These are phyloP conservation scores for Actinernus sp. DNA, from an alignment of 92 coral and sea anemone species.

Conservation along the genomic window DNA sequence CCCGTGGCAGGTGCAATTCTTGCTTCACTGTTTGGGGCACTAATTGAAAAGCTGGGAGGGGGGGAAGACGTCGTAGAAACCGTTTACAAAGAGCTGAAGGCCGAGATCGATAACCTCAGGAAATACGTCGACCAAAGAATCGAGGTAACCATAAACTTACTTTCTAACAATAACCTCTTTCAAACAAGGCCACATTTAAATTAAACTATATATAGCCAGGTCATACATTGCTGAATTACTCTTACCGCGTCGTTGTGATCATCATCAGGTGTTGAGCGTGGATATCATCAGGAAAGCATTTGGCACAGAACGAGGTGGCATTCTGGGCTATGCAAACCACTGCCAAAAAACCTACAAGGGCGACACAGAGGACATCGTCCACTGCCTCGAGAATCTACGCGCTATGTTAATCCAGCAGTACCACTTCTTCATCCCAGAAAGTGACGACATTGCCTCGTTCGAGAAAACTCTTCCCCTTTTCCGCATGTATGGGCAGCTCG, in stretches of 20 bases:
- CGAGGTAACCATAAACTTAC: not conserved
- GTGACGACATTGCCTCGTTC: not conserved
- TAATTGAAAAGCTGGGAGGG: not conserved
- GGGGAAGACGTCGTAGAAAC: not conserved
- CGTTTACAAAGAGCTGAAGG: constrained; percentile 8
- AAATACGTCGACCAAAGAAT: constrained; percentile 15
- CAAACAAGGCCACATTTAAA: not conserved
- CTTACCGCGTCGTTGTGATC: not conserved
- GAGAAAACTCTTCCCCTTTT: constrained; percentile 5
- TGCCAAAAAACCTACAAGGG: constrained; percentile 10
- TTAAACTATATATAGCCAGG: too few species aligned
- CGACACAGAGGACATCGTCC: constrained; percentile 2
- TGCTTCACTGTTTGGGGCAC: not conserved
- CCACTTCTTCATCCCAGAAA: constrained; percentile 12
- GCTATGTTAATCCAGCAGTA: constrained; percentile 5
- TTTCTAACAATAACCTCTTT: not conserved
- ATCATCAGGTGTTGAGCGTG: not conserved
- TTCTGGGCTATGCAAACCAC: constrained; percentile 12
- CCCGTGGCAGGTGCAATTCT: not conserved
- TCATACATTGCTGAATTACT: too few species aligned
- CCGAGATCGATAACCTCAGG: constrained; percentile 3
- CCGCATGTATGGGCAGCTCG: constrained; percentile 18
- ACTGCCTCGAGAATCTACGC: constrained; percentile 12
- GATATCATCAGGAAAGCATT: constrained; percentile 4
- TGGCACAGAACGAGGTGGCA: constrained; percentile 10